A percentile compares a stretch with the other conserved stretches of the same genome.
Evolutionary conservation across 30 jellyfish, hydroid and myxozoan genomes (phyloP).

Genomic region (Chrysaora quinquecirrha): DNA sequence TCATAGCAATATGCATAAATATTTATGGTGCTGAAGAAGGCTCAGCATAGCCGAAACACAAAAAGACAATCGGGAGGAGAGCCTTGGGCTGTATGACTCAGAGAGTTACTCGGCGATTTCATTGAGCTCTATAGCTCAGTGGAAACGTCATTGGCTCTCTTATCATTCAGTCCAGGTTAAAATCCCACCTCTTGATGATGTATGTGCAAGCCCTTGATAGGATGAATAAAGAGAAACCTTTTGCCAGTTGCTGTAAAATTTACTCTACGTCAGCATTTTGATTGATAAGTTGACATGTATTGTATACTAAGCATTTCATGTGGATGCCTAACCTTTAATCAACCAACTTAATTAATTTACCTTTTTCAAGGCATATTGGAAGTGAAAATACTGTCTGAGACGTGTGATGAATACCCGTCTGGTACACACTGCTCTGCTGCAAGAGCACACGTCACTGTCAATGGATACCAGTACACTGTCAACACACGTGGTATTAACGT

Average conservation of each 20-base stretch:
- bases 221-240: too few species aligned
- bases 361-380: slow-evolving; percentile 18
- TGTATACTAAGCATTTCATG: background rate
- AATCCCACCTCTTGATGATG: background rate
- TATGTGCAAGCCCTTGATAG: background rate
- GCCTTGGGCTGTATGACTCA: too few species aligned
- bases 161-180: too few species aligned
- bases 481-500: slow-evolving; percentile 26
- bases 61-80: too few species aligned
- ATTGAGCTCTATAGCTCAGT: too few species aligned
- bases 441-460: slow-evolving; percentile 23
- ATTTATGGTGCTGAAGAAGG: too few species aligned
- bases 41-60: too few species aligned
- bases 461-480: slow-evolving; percentile 50
- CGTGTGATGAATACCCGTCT: slow-evolving; percentile 17
- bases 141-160: too few species aligned
- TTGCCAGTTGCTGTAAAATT: too few species aligned
- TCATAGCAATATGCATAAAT: background rate
- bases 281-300: too few species aligned
- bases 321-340: background rate
- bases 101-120: too few species aligned
- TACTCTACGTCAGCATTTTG: too few species aligned
- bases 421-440: slow-evolving; percentile 8
- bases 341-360: background rate
- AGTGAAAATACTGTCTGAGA: slow-evolving; percentile 8